Evolutionary conservation across 2,113 vertebrate genomes (phyloP).

Genomic region (Phylloscopus trochilus): DNA sequence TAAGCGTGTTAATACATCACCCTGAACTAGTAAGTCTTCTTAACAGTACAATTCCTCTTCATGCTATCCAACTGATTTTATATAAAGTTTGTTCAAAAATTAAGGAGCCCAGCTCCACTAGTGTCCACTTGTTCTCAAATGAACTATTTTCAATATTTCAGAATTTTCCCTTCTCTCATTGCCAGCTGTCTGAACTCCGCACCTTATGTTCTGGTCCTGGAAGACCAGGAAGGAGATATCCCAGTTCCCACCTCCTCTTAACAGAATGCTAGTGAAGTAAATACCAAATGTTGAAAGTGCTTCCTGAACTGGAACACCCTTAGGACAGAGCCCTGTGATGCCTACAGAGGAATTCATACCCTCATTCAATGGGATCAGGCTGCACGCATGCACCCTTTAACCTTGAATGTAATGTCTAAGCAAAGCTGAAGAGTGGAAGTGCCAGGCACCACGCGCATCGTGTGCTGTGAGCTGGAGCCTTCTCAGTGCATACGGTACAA

Average conservation of each 20-base stretch:
- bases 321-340: neutral
- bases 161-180: neutral
- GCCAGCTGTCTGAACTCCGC: neutral
- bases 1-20: neutral
- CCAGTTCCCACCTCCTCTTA: neutral
- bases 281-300: neutral
- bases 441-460: neutral
- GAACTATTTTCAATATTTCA: neutral
- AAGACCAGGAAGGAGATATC: neutral
- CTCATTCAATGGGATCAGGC: neutral
- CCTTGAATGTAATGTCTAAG: neutral
- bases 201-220: neutral
- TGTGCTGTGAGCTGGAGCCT: neutral
- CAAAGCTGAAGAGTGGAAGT: neutral
- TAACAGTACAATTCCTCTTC: neutral
- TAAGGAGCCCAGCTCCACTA: neutral
- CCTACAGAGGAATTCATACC: neutral
- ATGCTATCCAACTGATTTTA: neutral
- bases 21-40: neutral
- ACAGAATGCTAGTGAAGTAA: neutral
- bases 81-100: neutral
- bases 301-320: neutral
- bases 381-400: neutral
- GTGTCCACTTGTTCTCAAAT: neutral
- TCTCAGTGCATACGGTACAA: neutral